Conservation (phyloP, 1,140 invertebrate species). For the Cyrtorhinus lividipennis region DNA sequence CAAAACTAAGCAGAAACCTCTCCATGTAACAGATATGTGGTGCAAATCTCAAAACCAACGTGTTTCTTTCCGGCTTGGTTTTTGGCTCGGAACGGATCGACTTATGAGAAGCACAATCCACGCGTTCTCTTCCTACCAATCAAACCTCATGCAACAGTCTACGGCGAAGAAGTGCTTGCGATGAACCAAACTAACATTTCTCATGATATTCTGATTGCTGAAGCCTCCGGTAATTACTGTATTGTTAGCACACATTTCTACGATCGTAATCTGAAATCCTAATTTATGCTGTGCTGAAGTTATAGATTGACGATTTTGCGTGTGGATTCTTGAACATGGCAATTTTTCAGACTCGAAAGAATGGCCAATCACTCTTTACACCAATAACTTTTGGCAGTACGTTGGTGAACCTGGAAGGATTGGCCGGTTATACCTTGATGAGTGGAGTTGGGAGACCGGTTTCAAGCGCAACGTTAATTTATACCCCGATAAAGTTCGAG, state of each 20-base stretch:
- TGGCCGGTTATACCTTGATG: slow-evolving; percentile 6
- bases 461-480: slow-evolving; percentile 6
- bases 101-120: neutral
- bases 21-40: neutral
- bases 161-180: neutral
- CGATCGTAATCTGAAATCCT: too few species aligned
- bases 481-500: slow-evolving; percentile 15
- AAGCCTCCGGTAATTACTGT: too few species aligned
- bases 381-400: slow-evolving; percentile 13
- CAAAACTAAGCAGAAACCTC: too few species aligned
- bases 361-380: slow-evolving; percentile 12
- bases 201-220: neutral
- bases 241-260: too few species aligned
- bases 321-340: too few species aligned
- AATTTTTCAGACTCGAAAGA: neutral
- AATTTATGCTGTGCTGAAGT: too few species aligned
- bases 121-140: neutral
- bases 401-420: neutral
- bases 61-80: slow-evolving; percentile 2
- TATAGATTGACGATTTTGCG: too few species aligned
- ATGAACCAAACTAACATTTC: slow-evolving; percentile 2
- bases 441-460: slow-evolving; percentile 10
- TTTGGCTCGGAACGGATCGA: neutral
- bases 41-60: slow-evolving; percentile 1
- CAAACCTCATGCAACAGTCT: neutral